Base-by-base conservation (phyloP, 2,113 vertebrate genomes). In the Drymodes brunneopygia region DNA sequence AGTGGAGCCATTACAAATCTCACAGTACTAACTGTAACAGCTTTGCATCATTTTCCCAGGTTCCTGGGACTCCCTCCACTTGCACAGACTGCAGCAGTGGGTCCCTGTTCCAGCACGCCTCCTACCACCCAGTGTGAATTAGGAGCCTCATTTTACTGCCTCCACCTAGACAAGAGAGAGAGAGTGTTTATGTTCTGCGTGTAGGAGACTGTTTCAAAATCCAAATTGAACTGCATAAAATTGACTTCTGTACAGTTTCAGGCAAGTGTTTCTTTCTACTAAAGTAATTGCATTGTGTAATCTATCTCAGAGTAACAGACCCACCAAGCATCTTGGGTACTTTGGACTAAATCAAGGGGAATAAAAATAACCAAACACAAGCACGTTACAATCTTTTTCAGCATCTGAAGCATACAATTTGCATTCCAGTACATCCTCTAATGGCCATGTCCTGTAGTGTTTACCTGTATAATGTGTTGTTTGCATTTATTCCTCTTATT, bases 131-230 rank as follows among this genome's bases (percentile, higher is more conserved):
- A 1, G 27, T 31, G 54, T 94, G 96, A 97, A 86, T 97, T 91
- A 92, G 92, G 48, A 90, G 64, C 71, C 54, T 97, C 71, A 14
- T 86, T 97, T 94, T 61, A 79, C 45, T 92, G 74, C 58, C 73
- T 95, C 51, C 47, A 77, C 85, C 95, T 90, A 74, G 70, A 88
- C 0, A 4, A 74, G 38, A 93, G 70, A 89, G 70, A 89, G 79
- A 92, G 35, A 11, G 19, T 48, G 62, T 73, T 96, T 92, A 50
- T 65, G 44, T 72, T 75, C 36, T 70, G n/a, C 0, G 0, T 66
- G 69, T 51, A 70, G 67, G 94, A 83, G 87, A 60, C 36, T 47
- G 29, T 56, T 97, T 94, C 81, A 90, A 86, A 93, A 97, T 95
- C 96, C 83, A 94, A 94, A 94, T 78, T 95, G 42, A 78, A 50